Conservation (phyloP, 2,888 invertebrate genomes). For the Acheta domesticus region DNA sequence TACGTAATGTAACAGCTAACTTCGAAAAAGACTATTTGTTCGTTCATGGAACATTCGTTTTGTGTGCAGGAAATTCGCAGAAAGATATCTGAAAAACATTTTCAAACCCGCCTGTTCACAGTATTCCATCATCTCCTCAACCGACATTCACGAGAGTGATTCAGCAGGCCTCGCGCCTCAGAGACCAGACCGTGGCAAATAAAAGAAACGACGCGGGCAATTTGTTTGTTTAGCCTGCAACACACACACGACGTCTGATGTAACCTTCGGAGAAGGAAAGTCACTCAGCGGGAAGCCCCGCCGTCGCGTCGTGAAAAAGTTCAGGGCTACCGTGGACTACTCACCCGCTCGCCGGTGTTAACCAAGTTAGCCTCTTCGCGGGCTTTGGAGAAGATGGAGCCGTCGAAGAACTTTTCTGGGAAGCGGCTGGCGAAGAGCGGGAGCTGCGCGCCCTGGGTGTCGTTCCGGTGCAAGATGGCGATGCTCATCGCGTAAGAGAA, state of each 20-base stretch:
- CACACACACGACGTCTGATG: not conserved
- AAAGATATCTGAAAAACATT: too few species aligned
- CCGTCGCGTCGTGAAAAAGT: not conserved
- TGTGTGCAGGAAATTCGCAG: too few species aligned
- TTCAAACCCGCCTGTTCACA: too few species aligned
- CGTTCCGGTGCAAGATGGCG: constrained; percentile 67
- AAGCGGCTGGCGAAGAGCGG: constrained; percentile 75
- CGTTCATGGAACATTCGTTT: too few species aligned
- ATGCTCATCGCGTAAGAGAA: constrained; percentile 78
- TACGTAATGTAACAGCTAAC: too few species aligned
- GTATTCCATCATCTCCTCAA: too few species aligned
- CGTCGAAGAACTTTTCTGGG: constrained; percentile 78
- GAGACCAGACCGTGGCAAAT: too few species aligned
- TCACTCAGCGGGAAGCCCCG: not conserved
- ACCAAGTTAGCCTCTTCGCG: constrained; percentile 66
- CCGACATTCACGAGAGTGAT: too few species aligned
- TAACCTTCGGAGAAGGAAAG: not conserved
- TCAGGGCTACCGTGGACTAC: constrained; percentile 36
- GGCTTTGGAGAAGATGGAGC: constrained; percentile 65
- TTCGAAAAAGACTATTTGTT: too few species aligned
- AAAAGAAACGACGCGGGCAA: too few species aligned
- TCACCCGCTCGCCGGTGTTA: constrained; percentile 61
- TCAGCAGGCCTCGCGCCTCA: too few species aligned
- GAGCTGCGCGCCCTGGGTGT: constrained; percentile 65
- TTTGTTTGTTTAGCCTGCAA: not conserved